Evolutionary conservation across 2,888 invertebrate genomes (phyloP), one percentile per base, ranked within the genome.

Genomic region (Drosophila neonasuta): DNA sequence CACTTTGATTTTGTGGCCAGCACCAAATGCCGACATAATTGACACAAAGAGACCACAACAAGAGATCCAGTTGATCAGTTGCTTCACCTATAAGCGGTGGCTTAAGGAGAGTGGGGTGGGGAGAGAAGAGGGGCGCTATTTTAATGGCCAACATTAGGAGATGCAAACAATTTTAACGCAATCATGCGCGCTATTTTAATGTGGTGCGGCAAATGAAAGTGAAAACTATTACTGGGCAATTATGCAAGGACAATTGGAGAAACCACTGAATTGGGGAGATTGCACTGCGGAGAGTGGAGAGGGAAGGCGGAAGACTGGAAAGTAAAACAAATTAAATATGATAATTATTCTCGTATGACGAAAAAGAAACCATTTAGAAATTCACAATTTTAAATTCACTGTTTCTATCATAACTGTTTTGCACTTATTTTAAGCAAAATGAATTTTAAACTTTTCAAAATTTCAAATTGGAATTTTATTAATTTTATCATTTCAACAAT

Each of bases 141-240:
- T 82, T 82, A 86, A 87, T 87, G 80, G 74, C 56, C 71, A 79
- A 73, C 84, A 84, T 86, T 86, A 86, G 82, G 80, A 86, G 84
- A 82, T 86, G 68, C 73, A 86, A 80, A 86, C 79, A 87, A 88
- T 88, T 87, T 82, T 79, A 87, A 85, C 80, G 87, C 88, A 87
- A 87, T 88, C 87, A 88, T 85, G 86, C 84, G 82, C 74, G 80
- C 51, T 80, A 83, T 83, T 86, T 83, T 83, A 83, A 83, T 86
- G 84, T 81, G 86, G 69, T 68, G 60, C 76, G 74, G 68, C 24
- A 70, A 73, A 83, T 84, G 88, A 88, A 88, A 88, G 88, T 88
- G 79, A 84, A 86, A 84, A 82, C 68, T 46, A 74, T 67, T 66
- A 24, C 24, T 68, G 67, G 58, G 66, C 75, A 74, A 74, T 74